Evolutionary conservation across 2,888 invertebrate genomes (phyloP), one percentile per base, ranked within the genome.

Genomic region (Agrotis segetum): DNA sequence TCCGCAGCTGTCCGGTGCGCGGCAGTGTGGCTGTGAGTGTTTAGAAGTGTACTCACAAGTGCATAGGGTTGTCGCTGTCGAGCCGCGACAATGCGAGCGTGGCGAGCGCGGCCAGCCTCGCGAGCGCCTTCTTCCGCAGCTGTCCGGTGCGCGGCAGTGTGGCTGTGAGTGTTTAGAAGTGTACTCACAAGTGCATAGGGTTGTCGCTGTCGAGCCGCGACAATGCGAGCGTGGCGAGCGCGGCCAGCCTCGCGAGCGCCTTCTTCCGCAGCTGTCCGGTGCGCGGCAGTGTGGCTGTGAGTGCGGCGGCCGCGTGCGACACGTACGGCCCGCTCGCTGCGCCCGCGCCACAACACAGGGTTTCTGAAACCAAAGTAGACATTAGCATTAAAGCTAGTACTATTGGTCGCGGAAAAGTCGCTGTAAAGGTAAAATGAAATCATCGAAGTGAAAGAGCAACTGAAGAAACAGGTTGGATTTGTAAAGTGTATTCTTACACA

Each of bases 31-130:
- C 91, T 59, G 88, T 86, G 69, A 40, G 40, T 2, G 7, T 9
- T 40, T 2, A 11, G 11, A 40, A 40, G 11, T 29, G 16, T 66
- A 90, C 91, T 89, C 56, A 95, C 95, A 95, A 73, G 65, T 96
- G 95, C 80, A 94, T 79, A 49, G 95, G 95, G 85, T 94, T 94
- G 84, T 92, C 94, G 3, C 85, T 17, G 46, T 95, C 90, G 71
- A 94, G 91, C 40, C 94, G 86, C 62, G 90, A 71, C 72, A 95
- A 90, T 56, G 95, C 94, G 75, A 91, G 91, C 64, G 88, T 84
- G 78, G 96, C 96, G 79, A 96, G 93, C 81, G 92, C 92, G 74
- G 93, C 94, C 71, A 92, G 92, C 53, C 93, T 91, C 67, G 87
- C 87, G 83, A 95, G 91, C 61, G 95, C 95, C 77, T 81, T 83